Base-by-base conservation (phyloP, 2,113 vertebrate species). In the Haemorhous mexicanus region DNA sequence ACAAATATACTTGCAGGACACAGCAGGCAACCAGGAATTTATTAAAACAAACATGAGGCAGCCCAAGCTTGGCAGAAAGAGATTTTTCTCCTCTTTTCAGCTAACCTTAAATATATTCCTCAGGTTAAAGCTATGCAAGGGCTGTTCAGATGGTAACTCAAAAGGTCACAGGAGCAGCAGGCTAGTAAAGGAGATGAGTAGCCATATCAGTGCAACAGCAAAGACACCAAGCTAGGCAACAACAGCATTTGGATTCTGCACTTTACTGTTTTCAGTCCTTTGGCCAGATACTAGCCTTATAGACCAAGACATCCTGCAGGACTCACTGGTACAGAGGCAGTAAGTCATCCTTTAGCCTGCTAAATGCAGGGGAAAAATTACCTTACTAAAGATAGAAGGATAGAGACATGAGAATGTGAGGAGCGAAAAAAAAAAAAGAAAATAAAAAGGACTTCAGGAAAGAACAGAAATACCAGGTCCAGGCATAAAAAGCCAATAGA, bases 381-480 rank as follows among this genome's bases (percentile, higher is more conserved):
- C 55, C 23, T 79, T 68, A 32, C 7, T 55, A 10, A 85, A 76
- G 19, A 37, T 7, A 82, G 43, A 67, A 33, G 4, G 63, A 73
- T 24, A 6, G 19, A 85, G 37, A 15, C 35, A 76, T 32, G 28
- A 86, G 27, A 93, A 78, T 7, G 17, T 26, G 9, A 28, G 7
- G 6, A 6, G 3, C 7, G 2, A 21, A 15, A 5, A 28, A 28
- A 7, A 5, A 28, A 28, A 7, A 33, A 1, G 4, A 28, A 30
- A 49, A 39, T 2, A 24, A 68, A 77, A 44, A 0, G 2, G 12
- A 63, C 14, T 21, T 64, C 12, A 61, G 10, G 33, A 15, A 87
- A 91, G 10, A 16, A 82, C 0, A 89, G 37, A 77, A 87, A 67
- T 43, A 50, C 4, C 13, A 47, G 11, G 41, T 64, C 6, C 27